phyloP scores from a whole-genome alignment of 2,888 invertebrate species.

The Sarcophaga carnaria region DNA sequence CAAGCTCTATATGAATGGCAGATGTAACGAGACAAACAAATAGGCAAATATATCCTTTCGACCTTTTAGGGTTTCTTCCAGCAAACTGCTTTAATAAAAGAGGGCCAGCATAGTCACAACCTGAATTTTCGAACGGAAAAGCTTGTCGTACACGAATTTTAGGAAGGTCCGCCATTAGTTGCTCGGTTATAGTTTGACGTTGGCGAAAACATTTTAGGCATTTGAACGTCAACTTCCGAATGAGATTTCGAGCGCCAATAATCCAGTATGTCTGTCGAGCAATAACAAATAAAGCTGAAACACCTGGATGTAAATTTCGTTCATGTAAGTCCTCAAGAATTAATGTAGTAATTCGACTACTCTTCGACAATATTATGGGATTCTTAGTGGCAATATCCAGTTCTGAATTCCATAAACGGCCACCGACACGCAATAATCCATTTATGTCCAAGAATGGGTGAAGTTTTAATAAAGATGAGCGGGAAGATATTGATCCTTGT shows the following conservation, averaged over 20 bases:
- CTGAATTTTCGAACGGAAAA: background rate
- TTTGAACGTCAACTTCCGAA: slow-evolving; percentile 40
- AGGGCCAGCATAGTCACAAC: slow-evolving; percentile 50
- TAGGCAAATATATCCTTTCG: slow-evolving; percentile 11
- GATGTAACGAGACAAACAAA: too few relatives aligned
- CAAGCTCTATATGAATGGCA: too few relatives aligned
- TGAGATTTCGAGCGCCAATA: slow-evolving; percentile 52
- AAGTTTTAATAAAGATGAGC: background rate
- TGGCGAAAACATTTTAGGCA: slow-evolving; percentile 54
- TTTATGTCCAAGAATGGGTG: background rate
- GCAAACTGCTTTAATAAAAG: slow-evolving; percentile 24
- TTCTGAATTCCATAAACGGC: background rate
- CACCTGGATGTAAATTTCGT: slow-evolving; percentile 47
- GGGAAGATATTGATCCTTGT: background rate
- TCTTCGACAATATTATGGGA: slow-evolving; percentile 38
- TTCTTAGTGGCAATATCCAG: background rate
- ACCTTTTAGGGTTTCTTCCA: slow-evolving; percentile 1
- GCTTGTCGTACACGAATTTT: too few relatives aligned
- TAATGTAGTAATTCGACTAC: slow-evolving; percentile 23
- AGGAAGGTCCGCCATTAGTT: slow-evolving; percentile 36
- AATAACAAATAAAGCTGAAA: slow-evolving; percentile 57
- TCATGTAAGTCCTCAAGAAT: slow-evolving; percentile 36
- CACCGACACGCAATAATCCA: slow-evolving; percentile 4
- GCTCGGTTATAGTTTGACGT: slow-evolving; percentile 28
- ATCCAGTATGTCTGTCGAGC: slow-evolving; percentile 57